Evolutionary conservation across 2,113 vertebrate species (phyloP).

Genomic region (Tichodroma muraria): DNA sequence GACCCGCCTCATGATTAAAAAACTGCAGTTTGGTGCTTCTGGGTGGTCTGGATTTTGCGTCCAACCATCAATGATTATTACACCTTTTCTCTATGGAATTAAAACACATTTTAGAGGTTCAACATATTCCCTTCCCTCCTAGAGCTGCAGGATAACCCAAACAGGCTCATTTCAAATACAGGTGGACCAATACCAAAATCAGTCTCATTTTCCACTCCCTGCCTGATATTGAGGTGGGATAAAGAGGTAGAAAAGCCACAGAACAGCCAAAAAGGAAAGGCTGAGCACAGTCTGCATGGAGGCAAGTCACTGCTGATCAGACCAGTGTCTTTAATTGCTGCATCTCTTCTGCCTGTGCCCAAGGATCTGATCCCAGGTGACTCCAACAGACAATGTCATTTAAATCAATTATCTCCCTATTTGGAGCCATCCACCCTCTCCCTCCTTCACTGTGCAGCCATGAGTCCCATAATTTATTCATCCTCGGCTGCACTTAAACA

Average conservation of each 20-base stretch:
- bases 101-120: not conserved
- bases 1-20: rapidly evolving
- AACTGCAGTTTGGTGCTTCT: not conserved
- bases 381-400: not conserved
- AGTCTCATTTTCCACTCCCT: not conserved
- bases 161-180: not conserved
- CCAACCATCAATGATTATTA: not conserved
- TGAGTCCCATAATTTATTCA: conserved; percentile 37
- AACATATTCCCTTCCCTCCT: not conserved
- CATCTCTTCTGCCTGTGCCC: not conserved
- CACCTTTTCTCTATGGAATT: not conserved
- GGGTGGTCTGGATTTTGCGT: not conserved
- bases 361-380: not conserved
- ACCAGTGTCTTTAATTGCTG: not conserved
- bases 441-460: not conserved
- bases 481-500: conserved; percentile 7
- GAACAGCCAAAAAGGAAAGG: not conserved
- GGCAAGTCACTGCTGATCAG: not conserved
- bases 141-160: not conserved
- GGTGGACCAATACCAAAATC: not conserved
- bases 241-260: not conserved
- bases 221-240: not conserved
- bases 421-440: not conserved
- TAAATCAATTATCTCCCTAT: conserved; percentile 18
- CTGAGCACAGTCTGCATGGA: not conserved